Percentiles rank a stretch among this genome's conserved stretches.
Evolutionary conservation across 2,797 vertebrate genomes (phyloP).

Genomic region (Sus cebifrons): DNA sequence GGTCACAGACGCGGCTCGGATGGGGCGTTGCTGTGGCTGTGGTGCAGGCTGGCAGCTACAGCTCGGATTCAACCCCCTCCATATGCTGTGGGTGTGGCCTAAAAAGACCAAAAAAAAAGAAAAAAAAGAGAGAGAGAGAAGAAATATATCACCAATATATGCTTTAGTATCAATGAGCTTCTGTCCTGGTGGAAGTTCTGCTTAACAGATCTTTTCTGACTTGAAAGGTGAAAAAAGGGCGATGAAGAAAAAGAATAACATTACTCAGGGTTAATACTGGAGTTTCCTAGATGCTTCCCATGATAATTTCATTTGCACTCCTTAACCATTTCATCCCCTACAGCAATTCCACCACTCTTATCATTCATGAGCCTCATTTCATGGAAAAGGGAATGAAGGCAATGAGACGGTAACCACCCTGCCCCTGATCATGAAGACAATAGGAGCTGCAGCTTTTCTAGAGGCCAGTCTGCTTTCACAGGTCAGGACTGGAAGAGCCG

Average conservation of each 20-base stretch:
- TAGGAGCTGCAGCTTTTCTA: background rate
- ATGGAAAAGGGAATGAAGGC: background rate
- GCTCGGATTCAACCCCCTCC: no score
- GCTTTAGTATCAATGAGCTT: background rate
- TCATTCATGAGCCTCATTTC: background rate
- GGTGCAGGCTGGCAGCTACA: no score
- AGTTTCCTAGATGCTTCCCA: background rate
- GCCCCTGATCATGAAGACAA: background rate
- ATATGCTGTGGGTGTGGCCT: no score
- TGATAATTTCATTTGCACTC: background rate
- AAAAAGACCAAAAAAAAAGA: no score
- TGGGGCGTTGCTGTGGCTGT: no score
- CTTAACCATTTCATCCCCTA: background rate
- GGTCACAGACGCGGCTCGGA: no score
- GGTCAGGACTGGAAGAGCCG: background rate
- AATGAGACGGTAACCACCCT: background rate
- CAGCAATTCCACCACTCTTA: background rate
- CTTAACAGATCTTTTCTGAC: background rate
- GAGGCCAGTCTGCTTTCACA: background rate
- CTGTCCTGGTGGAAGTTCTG: background rate
- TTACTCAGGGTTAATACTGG: background rate
- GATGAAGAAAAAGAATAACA: conserved; percentile 10
- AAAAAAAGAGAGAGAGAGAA: no score
- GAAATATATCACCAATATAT: background rate
- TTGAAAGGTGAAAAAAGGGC: background rate